phyloP scores from a whole-genome alignment of 2,113 vertebrate species.

The Phyllostomus hastatus region DNA sequence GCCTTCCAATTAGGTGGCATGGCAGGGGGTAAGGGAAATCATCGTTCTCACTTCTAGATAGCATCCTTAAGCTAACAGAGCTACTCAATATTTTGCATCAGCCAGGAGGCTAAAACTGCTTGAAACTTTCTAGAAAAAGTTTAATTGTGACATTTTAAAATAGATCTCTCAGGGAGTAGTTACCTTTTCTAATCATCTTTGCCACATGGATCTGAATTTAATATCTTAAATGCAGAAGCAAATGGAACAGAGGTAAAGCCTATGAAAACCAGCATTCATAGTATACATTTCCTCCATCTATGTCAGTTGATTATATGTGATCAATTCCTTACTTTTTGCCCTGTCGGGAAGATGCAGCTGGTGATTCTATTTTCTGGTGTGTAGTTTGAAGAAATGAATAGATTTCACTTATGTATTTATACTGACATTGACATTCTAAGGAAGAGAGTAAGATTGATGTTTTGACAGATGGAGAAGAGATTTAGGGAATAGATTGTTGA shows the following conservation, averaged over 20 bases:
- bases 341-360: background rate
- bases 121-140: constrained; percentile 61
- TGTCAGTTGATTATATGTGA: background rate
- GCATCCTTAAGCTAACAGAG: constrained; percentile 50
- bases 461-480: background rate
- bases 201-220: background rate
- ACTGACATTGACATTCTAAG: background rate
- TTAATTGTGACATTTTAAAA: constrained; percentile 61
- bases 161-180: constrained; percentile 43
- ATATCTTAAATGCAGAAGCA: background rate
- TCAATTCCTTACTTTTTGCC: background rate
- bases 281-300: background rate
- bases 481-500: background rate
- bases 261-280: background rate
- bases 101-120: constrained; percentile 52
- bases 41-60: constrained; percentile 66
- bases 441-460: background rate
- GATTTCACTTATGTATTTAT: background rate
- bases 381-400: background rate
- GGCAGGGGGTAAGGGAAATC: constrained; percentile 34
- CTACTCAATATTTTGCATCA: constrained; percentile 40
- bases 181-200: constrained; percentile 11
- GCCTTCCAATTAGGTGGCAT: constrained; percentile 68
- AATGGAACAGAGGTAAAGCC: background rate
- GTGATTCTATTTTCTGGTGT: background rate